Evolutionary conservation across 2,888 invertebrate species (phyloP).

Genomic region (Steinernema hermaphroditum): DNA sequence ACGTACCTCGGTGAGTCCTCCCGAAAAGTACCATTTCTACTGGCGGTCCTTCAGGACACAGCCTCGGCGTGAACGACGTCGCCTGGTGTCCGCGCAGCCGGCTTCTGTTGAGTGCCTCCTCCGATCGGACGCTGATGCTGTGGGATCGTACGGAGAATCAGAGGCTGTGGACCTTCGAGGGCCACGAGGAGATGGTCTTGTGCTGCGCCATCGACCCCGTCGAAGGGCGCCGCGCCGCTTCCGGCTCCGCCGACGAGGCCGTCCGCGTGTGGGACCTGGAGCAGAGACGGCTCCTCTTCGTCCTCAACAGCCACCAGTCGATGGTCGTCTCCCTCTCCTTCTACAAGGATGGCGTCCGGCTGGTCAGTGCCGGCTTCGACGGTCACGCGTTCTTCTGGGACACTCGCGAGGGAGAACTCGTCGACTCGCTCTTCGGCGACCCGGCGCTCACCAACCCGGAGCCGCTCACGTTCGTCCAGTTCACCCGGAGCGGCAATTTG

Average conservation of each 20-base stretch:
- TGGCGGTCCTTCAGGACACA: background rate
- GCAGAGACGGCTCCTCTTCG: background rate
- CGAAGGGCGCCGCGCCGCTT: background rate
- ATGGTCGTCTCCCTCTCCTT: no score
- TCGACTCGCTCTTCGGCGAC: background rate
- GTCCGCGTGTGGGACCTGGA: background rate
- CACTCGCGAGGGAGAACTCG: background rate
- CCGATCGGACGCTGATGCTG: background rate
- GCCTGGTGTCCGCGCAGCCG: background rate
- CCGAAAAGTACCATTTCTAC: background rate
- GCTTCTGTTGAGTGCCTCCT: background rate
- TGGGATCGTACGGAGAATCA: background rate
- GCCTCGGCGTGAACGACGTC: background rate
- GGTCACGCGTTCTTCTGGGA: no score
- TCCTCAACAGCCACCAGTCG: background rate
- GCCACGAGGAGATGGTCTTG: background rate
- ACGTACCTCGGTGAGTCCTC: background rate
- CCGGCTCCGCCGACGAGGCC: background rate
- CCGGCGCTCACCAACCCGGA: background rate
- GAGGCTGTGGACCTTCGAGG: background rate
- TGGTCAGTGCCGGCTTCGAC: no score
- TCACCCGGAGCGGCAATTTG: background rate
- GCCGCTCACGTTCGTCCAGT: background rate
- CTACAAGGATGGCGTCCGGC: no score
- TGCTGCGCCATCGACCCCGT: background rate